These are phyloP conservation scores for Tenthredo distinguenda DNA, from an alignment of 2,888 invertebrate species.

Conservation along the genomic window DNA sequence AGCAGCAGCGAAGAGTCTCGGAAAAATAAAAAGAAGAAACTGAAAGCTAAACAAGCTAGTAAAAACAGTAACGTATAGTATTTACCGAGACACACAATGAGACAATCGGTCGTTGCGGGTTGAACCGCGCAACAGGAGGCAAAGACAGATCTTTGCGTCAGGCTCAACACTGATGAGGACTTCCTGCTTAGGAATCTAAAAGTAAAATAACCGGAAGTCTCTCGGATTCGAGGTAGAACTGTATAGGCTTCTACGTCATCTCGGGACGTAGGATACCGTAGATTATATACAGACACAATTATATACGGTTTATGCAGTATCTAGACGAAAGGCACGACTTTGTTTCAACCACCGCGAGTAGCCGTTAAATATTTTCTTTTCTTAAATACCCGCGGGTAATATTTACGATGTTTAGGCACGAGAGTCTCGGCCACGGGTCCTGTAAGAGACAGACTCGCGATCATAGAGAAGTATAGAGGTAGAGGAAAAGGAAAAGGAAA, in stretches of 20 bases:
- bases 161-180: conserved; percentile 68
- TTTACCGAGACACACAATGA: conserved; percentile 38
- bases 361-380: neutral
- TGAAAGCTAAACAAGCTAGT: conserved; percentile 39
- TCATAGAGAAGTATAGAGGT: neutral
- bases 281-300: neutral
- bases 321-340: neutral
- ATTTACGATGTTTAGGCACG: conserved; percentile 40
- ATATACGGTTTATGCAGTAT: neutral
- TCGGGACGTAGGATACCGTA: neutral
- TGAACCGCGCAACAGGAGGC: conserved; percentile 51
- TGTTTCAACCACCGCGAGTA: neutral
- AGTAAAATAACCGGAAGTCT: conserved; percentile 66
- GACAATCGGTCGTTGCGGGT: conserved; percentile 41
- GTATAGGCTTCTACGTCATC: neutral
- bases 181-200: conserved; percentile 60
- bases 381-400: conserved; percentile 29
- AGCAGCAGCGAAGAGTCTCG: neutral
- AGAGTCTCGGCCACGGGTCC: conserved; percentile 30
- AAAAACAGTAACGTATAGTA: conserved; percentile 30
- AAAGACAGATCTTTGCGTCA: conserved; percentile 55
- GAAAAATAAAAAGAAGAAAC: conserved; percentile 19
- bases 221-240: conserved; percentile 48
- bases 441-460: conserved; percentile 5
- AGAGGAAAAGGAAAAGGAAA: neutral